Evolutionary conservation across 2,113 vertebrate species (phyloP), one percentile per base, ranked within the genome.

Genomic region (Tauraco erythrolophus): DNA sequence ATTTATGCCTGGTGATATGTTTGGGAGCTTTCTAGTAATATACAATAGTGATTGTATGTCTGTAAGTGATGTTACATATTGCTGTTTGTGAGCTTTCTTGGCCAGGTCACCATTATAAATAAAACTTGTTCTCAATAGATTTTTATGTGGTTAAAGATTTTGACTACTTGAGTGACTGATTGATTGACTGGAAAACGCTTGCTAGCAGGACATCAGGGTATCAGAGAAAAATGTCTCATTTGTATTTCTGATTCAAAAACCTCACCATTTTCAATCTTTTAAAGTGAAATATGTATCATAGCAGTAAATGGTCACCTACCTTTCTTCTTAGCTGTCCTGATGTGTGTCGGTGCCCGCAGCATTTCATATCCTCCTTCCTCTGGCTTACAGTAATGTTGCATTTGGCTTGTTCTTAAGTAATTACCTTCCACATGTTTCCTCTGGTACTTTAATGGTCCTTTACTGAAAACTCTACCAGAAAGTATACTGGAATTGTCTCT

Each of bases 1-100:
- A 98, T 98, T 98, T 97, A 97, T 95, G 94, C 80, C 94, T 94
- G 75, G 85, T 45, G 53, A 93, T 96, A 88, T 97, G 77, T 97
- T 97, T 96, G 94, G 88, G 88, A 97, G 92, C 86, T 79, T 97
- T 95, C 96, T 97, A 97, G 93, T 96, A 94, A 98, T 95, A 96
- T 97, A 96, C 95, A 96, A 94, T 90, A 94, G 94, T 90, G 95
- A 93, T 95, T 93, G 92, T 95, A 83, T 87, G 93, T 89, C 94
- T 91, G 84, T 88, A 95, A 96, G 92, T 90, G 94, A 96, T 97
- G 88, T 84, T 90, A 94, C 93, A 88, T 86, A 97, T 68, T 91
- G 92, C 92, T 94, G 71, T 74, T 97, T 91, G 81, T 92, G 93
- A 96, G 84, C 86, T 95, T 95, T 89, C 95, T 92, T 86, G 56